Evolutionary conservation across 2,113 vertebrate species (phyloP), one percentile per base, ranked within the genome.

Genomic region (Boleophthalmus pectinirostris): DNA sequence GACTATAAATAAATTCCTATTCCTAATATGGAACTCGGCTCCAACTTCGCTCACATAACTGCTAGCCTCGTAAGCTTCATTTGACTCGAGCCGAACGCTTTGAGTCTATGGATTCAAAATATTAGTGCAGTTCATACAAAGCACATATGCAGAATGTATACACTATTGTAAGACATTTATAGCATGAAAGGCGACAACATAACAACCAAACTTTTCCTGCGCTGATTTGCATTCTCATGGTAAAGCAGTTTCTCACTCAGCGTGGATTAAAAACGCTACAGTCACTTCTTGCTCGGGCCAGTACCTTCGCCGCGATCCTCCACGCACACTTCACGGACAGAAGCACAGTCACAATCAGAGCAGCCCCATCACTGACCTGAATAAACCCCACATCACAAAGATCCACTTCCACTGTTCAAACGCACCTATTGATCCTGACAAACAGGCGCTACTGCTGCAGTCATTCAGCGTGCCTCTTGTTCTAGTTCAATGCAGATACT

Each of bases 371-470:
- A 85, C 61, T 88, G 86, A 85, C 88, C 88, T 72, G 77, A 80
- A 87, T 81, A 70, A 51, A 79, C 64, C 76, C 49, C 16, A 72
- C 64, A 70, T 68, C 77, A 80, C 74, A 88, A 70, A 89, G 82
- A 73, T 83, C 23, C 25, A 84, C 86, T 85, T 83, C 81, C 74
- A 85, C 83, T 90, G 83, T 72, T 89, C 83, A 85, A 78, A 81
- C 80, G 11, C 16, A 53, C 66, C 78, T 87, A 91, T 92, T 87
- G 88, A 92, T 91, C 86, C 79, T 64, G 78, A 91, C 87, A 88
- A 91, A 91, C 85, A 87, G 77, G 63, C 53, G 72, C 67, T 74
- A 74, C 64, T 72, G 72, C 61, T 69, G 69, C 82, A 83, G 69
- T 85, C 85, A 77, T 84, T 85, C 82, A 73, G 70, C 70, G 73